Evolutionary conservation across 2,113 vertebrate genomes (phyloP), one percentile per base, ranked within the genome.

Genomic region (Chinchilla lanigera): DNA sequence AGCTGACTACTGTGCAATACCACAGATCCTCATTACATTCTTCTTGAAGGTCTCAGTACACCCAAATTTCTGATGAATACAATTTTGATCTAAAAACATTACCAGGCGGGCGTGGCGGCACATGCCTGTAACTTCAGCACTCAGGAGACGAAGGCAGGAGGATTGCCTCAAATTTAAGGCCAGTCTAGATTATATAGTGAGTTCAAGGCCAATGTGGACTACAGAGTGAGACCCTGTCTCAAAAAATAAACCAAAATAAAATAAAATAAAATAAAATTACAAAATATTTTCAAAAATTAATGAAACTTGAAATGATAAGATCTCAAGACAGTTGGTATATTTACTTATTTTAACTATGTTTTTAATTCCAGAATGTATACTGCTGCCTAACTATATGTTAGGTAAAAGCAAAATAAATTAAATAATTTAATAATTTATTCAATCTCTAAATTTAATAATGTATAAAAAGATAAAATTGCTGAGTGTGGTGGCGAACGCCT

Each of bases 391-490:
- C 5, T 41, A 71, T 35, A 71, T 88, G 80, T 96, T 88, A 95
- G 60, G 44, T 54, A 93, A 90, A 96, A 95, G n/a, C 38, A 95
- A 95, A 91, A n/a, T n/a, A n/a, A n/a, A 33, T n/a, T n/a, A 69
- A 69, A 69, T n/a, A 69, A 69, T 69, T 69, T 77, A 81, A 75
- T 82, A 58, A 26, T 86, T 73, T 71, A 90, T 86, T 93, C 58
- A 77, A 92, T 89, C 6, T 89, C 30, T 92, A 93, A 86, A 50
- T 35, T 93, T 44, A 89, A 75, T 80, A 92, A 94, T 50, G 3
- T 56, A 63, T 81, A 54, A 89, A 92, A 86, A 41, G 65, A n/a
- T 35, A 67, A 67, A n/a, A 67, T 67, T 7, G 65, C 58, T 9
- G 22, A n/a, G n/a, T n/a, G n/a, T n/a, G 58, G 22, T 24, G 58